Percentiles rank a stretch among this genome's conserved stretches.
Evolutionary conservation across 2,113 vertebrate species (phyloP).

Genomic region (Amia ocellicauda): DNA sequence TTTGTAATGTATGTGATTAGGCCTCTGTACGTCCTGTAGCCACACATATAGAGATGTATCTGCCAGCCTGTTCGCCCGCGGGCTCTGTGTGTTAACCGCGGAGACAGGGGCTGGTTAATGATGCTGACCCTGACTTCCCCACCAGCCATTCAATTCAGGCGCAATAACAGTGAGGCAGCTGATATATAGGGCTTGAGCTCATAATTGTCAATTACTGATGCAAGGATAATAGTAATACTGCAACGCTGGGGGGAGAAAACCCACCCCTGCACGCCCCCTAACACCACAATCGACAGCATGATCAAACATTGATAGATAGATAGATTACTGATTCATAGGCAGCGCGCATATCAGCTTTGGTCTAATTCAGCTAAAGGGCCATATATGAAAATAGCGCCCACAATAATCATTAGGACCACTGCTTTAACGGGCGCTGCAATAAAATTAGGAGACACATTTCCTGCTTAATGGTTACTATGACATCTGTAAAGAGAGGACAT

Average conservation of each 20-base stretch:
- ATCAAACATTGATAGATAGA: no score
- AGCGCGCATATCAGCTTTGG: no score
- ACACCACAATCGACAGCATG: no score
- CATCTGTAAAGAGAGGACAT: neutral
- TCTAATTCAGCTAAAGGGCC: no score
- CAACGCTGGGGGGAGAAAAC: conserved; percentile 41
- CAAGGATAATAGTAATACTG: conserved; percentile 49
- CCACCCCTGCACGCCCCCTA: no score
- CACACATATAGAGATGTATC: conserved; percentile 82
- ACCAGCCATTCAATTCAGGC: conserved; percentile 93
- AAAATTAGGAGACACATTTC: neutral
- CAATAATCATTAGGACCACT: neutral
- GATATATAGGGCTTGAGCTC: conserved; percentile 91
- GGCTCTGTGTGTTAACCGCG: conserved; percentile 74
- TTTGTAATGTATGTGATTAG: conserved; percentile 87
- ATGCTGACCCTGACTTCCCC: conserved; percentile 97
- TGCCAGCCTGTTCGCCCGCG: conserved; percentile 91
- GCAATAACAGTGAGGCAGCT: conserved; percentile 94
- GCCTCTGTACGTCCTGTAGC: conserved; percentile 73
- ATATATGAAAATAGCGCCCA: neutral
- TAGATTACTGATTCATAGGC: no score
- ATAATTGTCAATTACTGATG: conserved; percentile 94
- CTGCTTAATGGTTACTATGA: neutral
- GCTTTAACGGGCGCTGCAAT: neutral
- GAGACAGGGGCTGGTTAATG: conserved; percentile 89